A percentile compares a stretch with the other conserved stretches of the same genome.
Conservation (phyloP, 2,113 vertebrate genomes). For the Ammodytes marinus region DNA sequence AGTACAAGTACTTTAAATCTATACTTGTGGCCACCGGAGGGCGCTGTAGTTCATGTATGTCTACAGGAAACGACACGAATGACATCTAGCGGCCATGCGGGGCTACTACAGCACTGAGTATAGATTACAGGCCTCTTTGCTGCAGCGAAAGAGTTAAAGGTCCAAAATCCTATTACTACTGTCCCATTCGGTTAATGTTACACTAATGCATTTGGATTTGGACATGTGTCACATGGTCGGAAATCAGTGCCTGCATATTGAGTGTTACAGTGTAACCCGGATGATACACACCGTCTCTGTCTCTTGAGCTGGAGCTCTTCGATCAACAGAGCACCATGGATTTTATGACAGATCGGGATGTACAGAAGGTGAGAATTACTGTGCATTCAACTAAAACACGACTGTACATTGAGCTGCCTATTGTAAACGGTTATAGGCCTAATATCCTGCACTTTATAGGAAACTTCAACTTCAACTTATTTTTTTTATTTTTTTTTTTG, state of each 20-base stretch:
- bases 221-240: conserved; percentile 69
- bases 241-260: not conserved
- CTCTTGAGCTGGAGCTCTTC: not conserved
- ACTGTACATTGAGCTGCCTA: not conserved
- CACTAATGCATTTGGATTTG: conserved; percentile 34
- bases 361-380: conserved; percentile 83
- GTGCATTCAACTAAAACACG: not conserved
- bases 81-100: conserved; percentile 19
- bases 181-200: not conserved
- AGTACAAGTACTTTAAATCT: not conserved
- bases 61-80: not conserved
- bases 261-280: not conserved
- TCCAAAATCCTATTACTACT: conserved; percentile 69
- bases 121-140: rapidly evolving
- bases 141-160: conserved; percentile 48
- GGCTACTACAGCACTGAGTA: not conserved
- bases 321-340: conserved; percentile 79
- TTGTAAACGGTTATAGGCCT: no score
- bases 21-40: not conserved
- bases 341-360: conserved; percentile 78
- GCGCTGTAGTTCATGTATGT: not conserved
- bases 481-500: no score
- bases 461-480: no score
- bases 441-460: not conserved
- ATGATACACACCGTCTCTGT: not conserved